These are phyloP conservation scores for Apomyelois bistriatella DNA, from an alignment of 2,888 invertebrate species.

Conservation along the genomic window DNA sequence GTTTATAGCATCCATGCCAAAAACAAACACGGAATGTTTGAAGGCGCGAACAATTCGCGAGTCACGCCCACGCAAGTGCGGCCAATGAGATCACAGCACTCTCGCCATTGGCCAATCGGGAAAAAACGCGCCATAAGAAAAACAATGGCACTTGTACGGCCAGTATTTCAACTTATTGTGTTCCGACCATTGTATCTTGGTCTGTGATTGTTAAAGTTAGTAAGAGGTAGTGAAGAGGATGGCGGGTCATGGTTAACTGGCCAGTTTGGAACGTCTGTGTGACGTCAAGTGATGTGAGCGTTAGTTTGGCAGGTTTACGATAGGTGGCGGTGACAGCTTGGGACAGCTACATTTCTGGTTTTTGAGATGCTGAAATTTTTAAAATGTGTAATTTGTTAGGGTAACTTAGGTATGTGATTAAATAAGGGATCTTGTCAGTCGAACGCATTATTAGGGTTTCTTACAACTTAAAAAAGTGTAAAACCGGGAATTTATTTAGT, in stretches of 20 bases:
- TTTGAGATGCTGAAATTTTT: not conserved
- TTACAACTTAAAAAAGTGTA: too few species aligned
- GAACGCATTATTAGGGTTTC: too few species aligned
- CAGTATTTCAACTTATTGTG: slow-evolving; percentile 49
- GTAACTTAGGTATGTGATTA: too few species aligned
- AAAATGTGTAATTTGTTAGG: not conserved
- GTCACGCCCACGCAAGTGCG: slow-evolving; percentile 45
- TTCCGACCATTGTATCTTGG: slow-evolving; percentile 30
- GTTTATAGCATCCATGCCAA: slow-evolving; percentile 41
- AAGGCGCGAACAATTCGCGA: slow-evolving; percentile 50
- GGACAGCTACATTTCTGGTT: not conserved
- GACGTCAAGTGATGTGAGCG: slow-evolving; percentile 31
- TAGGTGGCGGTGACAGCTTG: slow-evolving; percentile 32
- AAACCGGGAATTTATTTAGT: too few species aligned
- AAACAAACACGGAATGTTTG: slow-evolving; percentile 45
- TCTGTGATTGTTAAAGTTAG: slow-evolving; percentile 16
- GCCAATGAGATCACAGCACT: slow-evolving; percentile 49
- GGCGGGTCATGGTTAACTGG: not conserved
- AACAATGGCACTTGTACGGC: slow-evolving; percentile 67
- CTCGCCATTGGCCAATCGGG: slow-evolving; percentile 52
- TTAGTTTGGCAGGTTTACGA: slow-evolving; percentile 26
- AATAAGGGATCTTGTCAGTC: too few species aligned
- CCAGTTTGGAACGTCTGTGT: slow-evolving; percentile 25
- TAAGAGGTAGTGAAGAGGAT: not conserved
- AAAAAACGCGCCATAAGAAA: slow-evolving; percentile 56